phyloP scores from a whole-genome alignment of 2,113 vertebrate species.

The Panthera leo region DNA sequence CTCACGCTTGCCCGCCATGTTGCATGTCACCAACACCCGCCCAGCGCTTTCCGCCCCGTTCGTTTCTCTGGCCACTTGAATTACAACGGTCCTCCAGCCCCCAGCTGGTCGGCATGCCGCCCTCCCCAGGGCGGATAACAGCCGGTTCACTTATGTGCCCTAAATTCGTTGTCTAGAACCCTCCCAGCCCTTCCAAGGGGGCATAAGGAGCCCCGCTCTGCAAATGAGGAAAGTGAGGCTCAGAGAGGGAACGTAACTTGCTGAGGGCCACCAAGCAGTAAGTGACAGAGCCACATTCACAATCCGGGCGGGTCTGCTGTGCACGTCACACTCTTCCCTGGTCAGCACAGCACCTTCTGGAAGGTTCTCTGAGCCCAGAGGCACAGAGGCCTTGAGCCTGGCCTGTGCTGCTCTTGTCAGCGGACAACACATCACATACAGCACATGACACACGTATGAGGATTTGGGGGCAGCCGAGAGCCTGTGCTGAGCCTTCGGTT shows the following conservation, averaged over 20 bases:
- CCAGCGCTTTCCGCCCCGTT: slow-evolving; percentile 61
- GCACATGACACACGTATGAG: background rate
- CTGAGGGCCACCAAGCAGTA: background rate
- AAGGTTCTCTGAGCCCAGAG: background rate
- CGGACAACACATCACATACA: background rate
- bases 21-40: slow-evolving; percentile 79
- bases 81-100: background rate
- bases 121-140: background rate
- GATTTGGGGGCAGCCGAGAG: background rate
- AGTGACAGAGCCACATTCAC: background rate
- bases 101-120: background rate
- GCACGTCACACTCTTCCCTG: background rate
- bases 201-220: background rate
- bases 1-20: background rate
- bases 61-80: background rate
- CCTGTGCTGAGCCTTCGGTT: background rate
- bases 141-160: background rate
- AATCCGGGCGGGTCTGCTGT: background rate
- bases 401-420: background rate
- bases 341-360: background rate
- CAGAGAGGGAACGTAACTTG: background rate
- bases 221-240: background rate
- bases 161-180: background rate
- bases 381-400: accelerated
- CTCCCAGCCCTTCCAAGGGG: background rate